Evolutionary conservation across 2,797 vertebrate genomes (phyloP).

Genomic region (Alosa sapidissima): DNA sequence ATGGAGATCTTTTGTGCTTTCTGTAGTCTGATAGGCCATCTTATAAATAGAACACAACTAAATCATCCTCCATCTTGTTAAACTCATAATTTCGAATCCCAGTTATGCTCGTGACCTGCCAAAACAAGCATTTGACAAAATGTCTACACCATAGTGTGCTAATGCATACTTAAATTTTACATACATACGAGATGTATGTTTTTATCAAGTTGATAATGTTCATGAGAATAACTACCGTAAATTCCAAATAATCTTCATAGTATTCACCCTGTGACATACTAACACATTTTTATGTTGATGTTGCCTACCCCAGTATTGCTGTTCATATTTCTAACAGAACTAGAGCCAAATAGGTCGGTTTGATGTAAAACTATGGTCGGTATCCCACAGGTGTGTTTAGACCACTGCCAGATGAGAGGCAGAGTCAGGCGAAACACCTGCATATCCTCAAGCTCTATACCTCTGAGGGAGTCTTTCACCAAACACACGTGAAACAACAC

Average conservation of each 20-base stretch:
- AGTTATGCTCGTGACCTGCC: not conserved
- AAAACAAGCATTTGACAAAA: not conserved
- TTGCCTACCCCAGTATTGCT: not conserved
- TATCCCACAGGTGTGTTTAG: not conserved
- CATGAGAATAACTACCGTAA: no score
- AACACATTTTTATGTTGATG: not conserved
- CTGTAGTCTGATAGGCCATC: not conserved
- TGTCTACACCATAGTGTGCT: no score
- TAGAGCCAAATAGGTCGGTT: not conserved
- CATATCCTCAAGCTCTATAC: not conserved
- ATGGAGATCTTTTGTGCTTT: not conserved
- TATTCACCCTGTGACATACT: not conserved
- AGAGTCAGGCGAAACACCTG: not conserved
- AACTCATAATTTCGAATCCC: not conserved
- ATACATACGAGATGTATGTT: no score
- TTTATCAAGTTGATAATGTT: no score
- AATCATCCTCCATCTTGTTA: not conserved
- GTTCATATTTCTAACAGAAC: not conserved
- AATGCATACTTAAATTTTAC: no score
- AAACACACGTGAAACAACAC: not conserved
- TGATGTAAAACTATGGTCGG: not conserved
- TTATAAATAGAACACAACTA: not conserved
- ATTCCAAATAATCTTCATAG: not conserved
- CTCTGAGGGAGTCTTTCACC: not conserved
- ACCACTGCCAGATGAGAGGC: no score